A percentile compares a stretch with the other conserved stretches of the same genome.
phyloP scores from a whole-genome alignment of 2,888 invertebrate species.

The Scaptomyza reducta region DNA sequence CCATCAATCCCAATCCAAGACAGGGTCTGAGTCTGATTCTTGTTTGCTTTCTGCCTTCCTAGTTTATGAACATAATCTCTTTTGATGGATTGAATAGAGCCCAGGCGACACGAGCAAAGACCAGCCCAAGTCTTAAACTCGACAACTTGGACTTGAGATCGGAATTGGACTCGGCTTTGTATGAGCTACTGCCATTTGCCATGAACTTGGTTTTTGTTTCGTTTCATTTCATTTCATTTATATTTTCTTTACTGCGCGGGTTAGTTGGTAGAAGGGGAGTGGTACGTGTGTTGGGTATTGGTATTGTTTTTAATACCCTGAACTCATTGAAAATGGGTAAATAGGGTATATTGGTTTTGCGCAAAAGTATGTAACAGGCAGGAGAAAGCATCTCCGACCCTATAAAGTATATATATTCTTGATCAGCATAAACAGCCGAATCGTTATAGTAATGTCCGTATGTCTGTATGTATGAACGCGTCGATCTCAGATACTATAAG shows the following conservation, averaged over 20 bases:
- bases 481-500: no score
- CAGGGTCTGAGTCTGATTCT: conserved; percentile 6
- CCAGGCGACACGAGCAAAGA: conserved; percentile 20
- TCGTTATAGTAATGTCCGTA: no score
- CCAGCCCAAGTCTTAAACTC: conserved; percentile 12
- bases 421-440: no score
- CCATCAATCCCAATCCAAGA: conserved; percentile 36
- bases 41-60: conserved; percentile 47
- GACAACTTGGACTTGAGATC: conserved; percentile 4
- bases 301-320: conserved; percentile 10
- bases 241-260: conserved; percentile 19
- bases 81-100: conserved; percentile 77
- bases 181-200: conserved; percentile 55
- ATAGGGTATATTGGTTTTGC: no score
- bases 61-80: conserved; percentile 78
- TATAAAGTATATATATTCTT: no score
- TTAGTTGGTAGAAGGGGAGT: not conserved
- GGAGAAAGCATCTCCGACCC: no score
- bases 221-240: conserved; percentile 54
- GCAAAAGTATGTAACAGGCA: no score
- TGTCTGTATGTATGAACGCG: no score
- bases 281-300: conserved; percentile 16
- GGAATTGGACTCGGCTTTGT: conserved; percentile 41
- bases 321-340: no score
- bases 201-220: conserved; percentile 65